phyloP scores from a whole-genome alignment of 2,113 vertebrate genomes.

The Chaetura pelagica region DNA sequence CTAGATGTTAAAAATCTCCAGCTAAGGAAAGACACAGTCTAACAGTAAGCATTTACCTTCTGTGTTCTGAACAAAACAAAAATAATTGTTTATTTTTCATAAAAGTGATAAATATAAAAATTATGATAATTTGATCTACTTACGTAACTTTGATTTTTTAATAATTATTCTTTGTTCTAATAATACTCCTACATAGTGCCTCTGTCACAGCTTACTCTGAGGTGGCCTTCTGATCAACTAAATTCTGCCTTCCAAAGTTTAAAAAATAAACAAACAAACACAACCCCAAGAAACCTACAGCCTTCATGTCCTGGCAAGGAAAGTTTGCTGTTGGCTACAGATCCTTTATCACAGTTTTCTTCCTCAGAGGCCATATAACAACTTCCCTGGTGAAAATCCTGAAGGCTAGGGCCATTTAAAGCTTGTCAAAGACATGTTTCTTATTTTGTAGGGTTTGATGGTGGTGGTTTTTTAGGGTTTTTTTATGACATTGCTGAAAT shows the following conservation, averaged over 20 bases:
- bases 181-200: not conserved
- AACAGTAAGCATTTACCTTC: not conserved
- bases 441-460: not conserved
- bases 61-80: not conserved
- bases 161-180: not conserved
- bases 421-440: not conserved
- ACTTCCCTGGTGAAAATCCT: not conserved
- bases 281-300: rapidly evolving
- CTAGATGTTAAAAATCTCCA: not conserved
- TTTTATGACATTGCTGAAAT: not conserved
- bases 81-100: not conserved
- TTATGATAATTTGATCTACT: not conserved
- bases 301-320: not conserved
- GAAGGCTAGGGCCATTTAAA: not conserved
- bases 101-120: not conserved
- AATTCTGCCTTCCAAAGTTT: not conserved
- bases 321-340: not conserved
- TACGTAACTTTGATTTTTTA: not conserved
- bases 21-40: not conserved
- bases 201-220: not conserved
- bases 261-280: not conserved
- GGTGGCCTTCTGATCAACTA: not conserved
- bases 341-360: not conserved
- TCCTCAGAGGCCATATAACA: not conserved
- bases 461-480: too few species aligned